Conservation (phyloP, 2,113 vertebrate genomes). For the Spheniscus mendiculus region DNA sequence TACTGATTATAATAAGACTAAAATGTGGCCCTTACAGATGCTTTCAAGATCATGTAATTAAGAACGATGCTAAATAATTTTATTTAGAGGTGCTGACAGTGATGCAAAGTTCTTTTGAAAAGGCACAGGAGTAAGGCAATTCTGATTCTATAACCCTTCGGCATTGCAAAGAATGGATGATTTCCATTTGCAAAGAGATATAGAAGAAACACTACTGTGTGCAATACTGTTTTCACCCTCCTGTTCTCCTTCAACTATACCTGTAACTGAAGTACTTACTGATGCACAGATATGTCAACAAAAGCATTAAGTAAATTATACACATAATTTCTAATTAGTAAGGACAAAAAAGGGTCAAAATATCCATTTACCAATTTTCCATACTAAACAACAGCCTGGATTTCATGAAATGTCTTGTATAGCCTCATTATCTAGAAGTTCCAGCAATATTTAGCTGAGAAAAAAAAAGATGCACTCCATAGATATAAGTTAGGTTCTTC, state of each 20-base stretch:
- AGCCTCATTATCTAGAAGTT: neutral
- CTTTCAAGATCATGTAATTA: neutral
- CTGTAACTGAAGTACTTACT: neutral
- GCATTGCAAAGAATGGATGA: neutral
- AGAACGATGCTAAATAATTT: neutral
- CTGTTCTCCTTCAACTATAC: neutral
- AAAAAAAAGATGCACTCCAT: neutral
- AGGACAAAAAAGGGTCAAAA: neutral
- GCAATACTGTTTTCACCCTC: neutral
- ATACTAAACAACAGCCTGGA: neutral
- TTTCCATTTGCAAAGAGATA: neutral
- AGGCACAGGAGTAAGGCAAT: neutral
- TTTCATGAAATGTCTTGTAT: neutral
- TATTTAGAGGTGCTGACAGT: neutral
- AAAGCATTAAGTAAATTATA: neutral
- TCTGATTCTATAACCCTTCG: neutral
- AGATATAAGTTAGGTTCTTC: neutral
- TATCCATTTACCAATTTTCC: neutral
- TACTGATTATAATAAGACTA: neutral
- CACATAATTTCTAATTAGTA: neutral
- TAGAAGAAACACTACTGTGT: neutral
- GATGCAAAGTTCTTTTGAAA: neutral
- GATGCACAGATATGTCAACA: neutral
- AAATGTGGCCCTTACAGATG: neutral
- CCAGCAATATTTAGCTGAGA: neutral